Evolutionary conservation across 2,797 vertebrate genomes (phyloP).

Genomic region (Hybognathus amarus): DNA sequence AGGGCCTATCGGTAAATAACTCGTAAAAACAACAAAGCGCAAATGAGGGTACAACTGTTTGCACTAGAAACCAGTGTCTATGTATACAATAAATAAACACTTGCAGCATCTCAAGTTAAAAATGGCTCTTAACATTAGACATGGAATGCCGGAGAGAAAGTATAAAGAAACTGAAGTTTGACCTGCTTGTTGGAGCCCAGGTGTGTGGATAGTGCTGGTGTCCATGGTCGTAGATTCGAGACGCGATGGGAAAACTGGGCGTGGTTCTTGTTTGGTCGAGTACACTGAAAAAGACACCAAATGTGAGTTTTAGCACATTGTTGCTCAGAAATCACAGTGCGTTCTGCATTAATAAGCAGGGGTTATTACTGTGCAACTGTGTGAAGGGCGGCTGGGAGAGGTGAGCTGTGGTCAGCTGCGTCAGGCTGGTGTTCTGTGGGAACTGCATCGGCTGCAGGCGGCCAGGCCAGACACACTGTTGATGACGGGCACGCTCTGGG

Average conservation of each 20-base stretch:
- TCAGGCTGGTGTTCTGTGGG: conserved; percentile 86
- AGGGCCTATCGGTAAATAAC: background rate
- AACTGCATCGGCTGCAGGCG: conserved; percentile 95
- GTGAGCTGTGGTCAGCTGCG: conserved; percentile 90
- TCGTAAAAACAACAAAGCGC: background rate
- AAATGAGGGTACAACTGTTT: background rate
- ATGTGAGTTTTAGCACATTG: background rate
- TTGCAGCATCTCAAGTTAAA: background rate
- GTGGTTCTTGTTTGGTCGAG: conserved; percentile 93
- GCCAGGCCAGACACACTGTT: conserved; percentile 94
- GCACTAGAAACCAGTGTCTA: background rate
- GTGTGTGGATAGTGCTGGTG: conserved; percentile 90
- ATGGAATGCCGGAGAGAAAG: background rate
- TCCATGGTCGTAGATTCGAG: conserved; percentile 97
- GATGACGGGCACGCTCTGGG: conserved; percentile 95
- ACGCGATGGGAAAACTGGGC: conserved; percentile 96
- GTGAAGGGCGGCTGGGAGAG: conserved; percentile 96
- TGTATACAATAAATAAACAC: background rate
- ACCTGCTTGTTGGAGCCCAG: conserved; percentile 95
- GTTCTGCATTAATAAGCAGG: background rate
- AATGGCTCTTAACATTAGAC: background rate
- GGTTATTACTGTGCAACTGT: conserved; percentile 93
- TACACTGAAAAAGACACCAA: conserved; percentile 83
- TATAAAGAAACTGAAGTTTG: background rate
- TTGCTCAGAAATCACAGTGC: background rate